Conservation (phyloP, 2,888 invertebrate genomes). For the Calameuta filiformis region DNA sequence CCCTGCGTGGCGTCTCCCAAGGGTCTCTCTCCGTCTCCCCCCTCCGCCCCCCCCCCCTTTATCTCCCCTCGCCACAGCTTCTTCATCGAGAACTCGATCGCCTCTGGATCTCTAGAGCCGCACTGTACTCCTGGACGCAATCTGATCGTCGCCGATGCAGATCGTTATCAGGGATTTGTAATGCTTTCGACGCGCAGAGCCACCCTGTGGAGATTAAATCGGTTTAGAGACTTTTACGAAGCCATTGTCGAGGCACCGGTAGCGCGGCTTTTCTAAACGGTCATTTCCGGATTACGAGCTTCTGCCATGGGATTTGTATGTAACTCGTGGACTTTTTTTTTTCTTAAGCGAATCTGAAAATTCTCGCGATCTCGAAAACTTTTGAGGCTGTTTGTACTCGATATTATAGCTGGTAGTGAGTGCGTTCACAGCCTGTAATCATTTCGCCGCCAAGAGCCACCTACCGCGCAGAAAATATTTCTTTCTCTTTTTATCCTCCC, state of each 20-base stretch:
- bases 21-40: neutral
- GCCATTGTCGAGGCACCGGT: neutral
- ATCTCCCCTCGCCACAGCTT: neutral
- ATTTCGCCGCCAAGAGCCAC: slow-evolving; percentile 61
- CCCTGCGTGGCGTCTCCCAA: slow-evolving; percentile 2
- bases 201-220: neutral
- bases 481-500: slow-evolving; percentile 18
- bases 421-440: slow-evolving; percentile 58
- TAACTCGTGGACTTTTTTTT: neutral
- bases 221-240: neutral
- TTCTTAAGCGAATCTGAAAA: neutral
- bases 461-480: slow-evolving; percentile 49
- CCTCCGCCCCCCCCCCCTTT: neutral
- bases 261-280: slow-evolving; percentile 33
- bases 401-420: slow-evolving; percentile 57
- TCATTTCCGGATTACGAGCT: slow-evolving; percentile 48
- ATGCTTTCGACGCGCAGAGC: slow-evolving; percentile 23
- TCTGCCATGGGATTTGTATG: neutral
- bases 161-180: slow-evolving; percentile 52
- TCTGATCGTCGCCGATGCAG: slow-evolving; percentile 26
- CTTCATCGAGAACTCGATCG: neutral
- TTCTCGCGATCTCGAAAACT: slow-evolving; percentile 28
- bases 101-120: neutral
- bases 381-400: slow-evolving; percentile 55
- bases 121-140: neutral